A percentile compares a stretch with the other conserved stretches of the same genome.
Conservation (phyloP, 2,797 vertebrate genomes). For the Halcyon leucocephala region DNA sequence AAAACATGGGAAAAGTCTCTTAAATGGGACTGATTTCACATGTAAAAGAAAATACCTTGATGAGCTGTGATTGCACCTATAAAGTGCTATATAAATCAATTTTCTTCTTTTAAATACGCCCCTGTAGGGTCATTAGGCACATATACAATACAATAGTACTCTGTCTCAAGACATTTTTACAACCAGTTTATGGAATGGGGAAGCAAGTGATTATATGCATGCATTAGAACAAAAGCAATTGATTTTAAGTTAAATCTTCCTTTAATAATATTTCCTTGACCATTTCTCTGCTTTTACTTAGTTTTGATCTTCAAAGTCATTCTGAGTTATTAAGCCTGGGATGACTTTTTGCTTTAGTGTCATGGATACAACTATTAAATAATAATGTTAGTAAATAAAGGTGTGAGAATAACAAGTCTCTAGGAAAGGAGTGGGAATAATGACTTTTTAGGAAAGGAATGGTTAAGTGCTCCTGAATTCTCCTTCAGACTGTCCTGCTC, state of each 20-base stretch:
- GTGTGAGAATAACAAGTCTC: not conserved
- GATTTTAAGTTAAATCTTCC: conserved; percentile 44
- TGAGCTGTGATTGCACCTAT: conserved; percentile 17
- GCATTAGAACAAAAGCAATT: conserved; percentile 36
- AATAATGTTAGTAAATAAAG: not conserved
- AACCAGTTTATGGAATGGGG: conserved; percentile 32
- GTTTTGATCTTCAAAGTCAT: not conserved
- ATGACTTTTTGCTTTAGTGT: not conserved
- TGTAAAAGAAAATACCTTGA: conserved; percentile 21
- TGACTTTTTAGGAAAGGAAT: not conserved
- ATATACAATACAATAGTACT: not conserved
- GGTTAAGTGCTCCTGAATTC: not conserved
- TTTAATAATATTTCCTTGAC: not conserved
- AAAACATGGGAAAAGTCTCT: not conserved
- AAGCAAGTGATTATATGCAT: conserved; percentile 38
- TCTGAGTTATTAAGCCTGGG: not conserved
- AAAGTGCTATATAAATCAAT: conserved; percentile 50
- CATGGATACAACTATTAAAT: not conserved
- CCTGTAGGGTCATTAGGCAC: conserved; percentile 2
- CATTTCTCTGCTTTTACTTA: not conserved
- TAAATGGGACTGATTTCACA: not conserved
- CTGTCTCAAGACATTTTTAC: conserved; percentile 56
- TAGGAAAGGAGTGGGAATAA: not conserved
- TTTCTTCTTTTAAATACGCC: not conserved
- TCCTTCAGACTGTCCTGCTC: not conserved